Conservation (phyloP, 2,888 invertebrate species). For the Tiphia femorata region DNA sequence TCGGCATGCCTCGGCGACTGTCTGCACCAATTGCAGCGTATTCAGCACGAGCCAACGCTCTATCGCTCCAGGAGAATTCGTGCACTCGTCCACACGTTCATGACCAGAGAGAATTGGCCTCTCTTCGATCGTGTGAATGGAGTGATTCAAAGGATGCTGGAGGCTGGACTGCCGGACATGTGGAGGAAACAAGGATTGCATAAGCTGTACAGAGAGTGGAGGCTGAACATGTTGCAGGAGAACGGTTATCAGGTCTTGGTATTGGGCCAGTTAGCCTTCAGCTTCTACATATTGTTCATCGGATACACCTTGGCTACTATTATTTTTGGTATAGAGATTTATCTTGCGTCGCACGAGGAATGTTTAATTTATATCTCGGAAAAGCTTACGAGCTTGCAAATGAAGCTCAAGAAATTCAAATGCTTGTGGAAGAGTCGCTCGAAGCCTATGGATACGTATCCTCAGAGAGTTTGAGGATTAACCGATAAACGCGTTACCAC, state of each 20-base stretch:
- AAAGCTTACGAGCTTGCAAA: no score
- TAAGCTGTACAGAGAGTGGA: background rate
- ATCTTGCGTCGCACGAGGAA: no score
- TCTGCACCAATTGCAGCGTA: slow-evolving; percentile 15
- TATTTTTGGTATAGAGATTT: slow-evolving; percentile 26
- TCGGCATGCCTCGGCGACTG: slow-evolving; percentile 34
- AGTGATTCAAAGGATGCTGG: slow-evolving; percentile 21
- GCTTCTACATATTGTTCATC: slow-evolving; percentile 20
- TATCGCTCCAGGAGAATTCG: slow-evolving; percentile 22
- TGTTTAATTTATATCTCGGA: no score
- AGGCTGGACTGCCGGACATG: slow-evolving; percentile 28
- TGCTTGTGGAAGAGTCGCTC: no score
- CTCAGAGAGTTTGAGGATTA: no score
- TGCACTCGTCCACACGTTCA: slow-evolving; percentile 18
- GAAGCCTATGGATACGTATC: no score
- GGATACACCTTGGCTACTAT: slow-evolving; percentile 17
- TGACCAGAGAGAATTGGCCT: slow-evolving; percentile 39
- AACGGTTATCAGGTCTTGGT: slow-evolving; percentile 12
- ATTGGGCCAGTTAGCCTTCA: slow-evolving; percentile 22
- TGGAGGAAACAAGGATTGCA: slow-evolving; percentile 12
- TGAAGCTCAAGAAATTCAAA: no score
- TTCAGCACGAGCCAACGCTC: background rate
- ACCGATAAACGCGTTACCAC: no score
- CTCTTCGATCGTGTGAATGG: slow-evolving; percentile 24
- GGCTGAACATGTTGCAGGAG: background rate